Conservation (phyloP, 1,140 invertebrate species). For the Drosophila nigrodunni region DNA sequence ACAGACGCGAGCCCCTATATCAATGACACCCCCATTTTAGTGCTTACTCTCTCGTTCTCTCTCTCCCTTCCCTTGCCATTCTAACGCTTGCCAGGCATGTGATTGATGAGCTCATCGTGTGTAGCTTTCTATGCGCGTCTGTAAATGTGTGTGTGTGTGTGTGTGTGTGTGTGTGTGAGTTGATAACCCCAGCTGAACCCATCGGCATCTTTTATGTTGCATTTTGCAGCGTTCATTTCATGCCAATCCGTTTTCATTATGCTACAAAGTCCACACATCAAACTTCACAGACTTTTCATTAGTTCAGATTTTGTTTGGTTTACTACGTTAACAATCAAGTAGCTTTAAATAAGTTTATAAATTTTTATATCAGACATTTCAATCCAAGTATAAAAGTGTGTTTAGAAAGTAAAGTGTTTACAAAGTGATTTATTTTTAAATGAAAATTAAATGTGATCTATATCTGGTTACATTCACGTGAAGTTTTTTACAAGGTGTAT, state of each 20-base stretch:
- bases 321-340: not conserved
- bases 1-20: not conserved
- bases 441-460: too few relatives aligned
- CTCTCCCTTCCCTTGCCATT: not conserved
- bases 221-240: constrained; percentile 1
- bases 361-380: too few relatives aligned
- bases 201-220: constrained; percentile 7
- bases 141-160: constrained; percentile 1
- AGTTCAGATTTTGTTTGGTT: not conserved
- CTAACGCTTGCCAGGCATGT: constrained; percentile 46
- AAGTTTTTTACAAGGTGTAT: too few relatives aligned
- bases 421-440: too few relatives aligned
- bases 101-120: constrained; percentile 77
- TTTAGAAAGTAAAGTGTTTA: too few relatives aligned
- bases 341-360: too few relatives aligned
- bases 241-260: not conserved
- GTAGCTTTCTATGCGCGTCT: not conserved
- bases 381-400: too few relatives aligned
- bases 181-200: constrained; percentile 43
- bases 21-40: constrained; percentile 15
- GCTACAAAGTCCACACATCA: not conserved
- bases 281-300: not conserved
- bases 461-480: too few relatives aligned
- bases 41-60: not conserved
- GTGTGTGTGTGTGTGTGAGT: constrained; percentile 45